Evolutionary conservation across 1,140 invertebrate species (phyloP), one percentile per base, ranked within the genome.

Genomic region (Leucophenga varia): DNA sequence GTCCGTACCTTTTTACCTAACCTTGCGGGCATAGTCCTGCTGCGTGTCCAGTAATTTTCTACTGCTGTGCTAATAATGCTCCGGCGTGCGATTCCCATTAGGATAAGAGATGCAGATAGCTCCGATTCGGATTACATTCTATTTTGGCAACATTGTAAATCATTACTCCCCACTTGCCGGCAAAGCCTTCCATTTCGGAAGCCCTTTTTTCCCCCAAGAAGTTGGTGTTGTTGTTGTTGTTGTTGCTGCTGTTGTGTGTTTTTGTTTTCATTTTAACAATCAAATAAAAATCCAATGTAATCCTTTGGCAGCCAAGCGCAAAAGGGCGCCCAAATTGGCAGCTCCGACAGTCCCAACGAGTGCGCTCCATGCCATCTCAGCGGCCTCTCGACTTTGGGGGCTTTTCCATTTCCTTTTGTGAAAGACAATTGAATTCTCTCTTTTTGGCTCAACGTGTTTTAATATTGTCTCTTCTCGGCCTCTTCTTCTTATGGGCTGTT

Each of bases 211-310:
- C 17, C n/a, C n/a, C n/a, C n/a, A n/a, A n/a, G n/a, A n/a, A n/a
- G n/a, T n/a, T n/a, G n/a, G n/a, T n/a, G n/a, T n/a, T n/a, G n/a
- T n/a, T n/a, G n/a, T n/a, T n/a, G n/a, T n/a, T n/a, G n/a, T n/a
- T n/a, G n/a, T n/a, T n/a, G n/a, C 37, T 43, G 13, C 30, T 34
- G 14, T 18, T 46, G 47, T 47, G 19, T 51, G 19, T 51, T 64
- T 52, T 43, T 59, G 52, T 42, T 64, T 10, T 4, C 46, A 54
- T 61, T 67, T 47, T 43, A 48, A 55, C 63, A 65, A 67, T 63
- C 59, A 65, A 65, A 65, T 67, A 59, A 63, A 59, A 65, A 67
- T 67, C 63, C 57, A 56, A 63, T 65, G 63, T 65, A 67, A 67
- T 54, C 63, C 63, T 60, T 65, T 67, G 63, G 59, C 63, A 65